These are phyloP conservation scores for Indicator maculatus DNA, from an alignment of 2,113 vertebrate genomes.

Conservation along the genomic window DNA sequence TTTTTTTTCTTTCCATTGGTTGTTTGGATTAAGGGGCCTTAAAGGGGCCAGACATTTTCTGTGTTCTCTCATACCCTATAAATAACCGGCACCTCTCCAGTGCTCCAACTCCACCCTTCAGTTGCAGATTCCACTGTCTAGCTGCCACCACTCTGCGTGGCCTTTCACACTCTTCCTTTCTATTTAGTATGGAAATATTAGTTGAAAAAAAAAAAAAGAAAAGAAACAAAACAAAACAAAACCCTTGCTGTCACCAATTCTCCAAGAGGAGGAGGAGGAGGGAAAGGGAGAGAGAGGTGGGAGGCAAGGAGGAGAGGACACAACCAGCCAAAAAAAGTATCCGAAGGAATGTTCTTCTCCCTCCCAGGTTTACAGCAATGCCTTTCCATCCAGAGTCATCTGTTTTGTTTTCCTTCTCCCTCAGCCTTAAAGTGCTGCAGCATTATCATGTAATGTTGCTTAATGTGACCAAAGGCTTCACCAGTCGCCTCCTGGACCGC, in stretches of 20 bases:
- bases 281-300: conserved; percentile 23
- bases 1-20: conserved; percentile 34
- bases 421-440: conserved; percentile 46
- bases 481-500: neutral
- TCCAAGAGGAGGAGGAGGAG: conserved; percentile 4
- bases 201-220: neutral
- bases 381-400: conserved; percentile 66
- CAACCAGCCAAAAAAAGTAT: conserved; percentile 58
- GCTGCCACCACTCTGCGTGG: conserved; percentile 30
- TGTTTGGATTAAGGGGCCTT: conserved; percentile 71
- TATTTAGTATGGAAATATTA: conserved; percentile 60
- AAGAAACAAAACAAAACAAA: too few relatives aligned
- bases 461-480: conserved; percentile 43
- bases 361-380: conserved; percentile 64
- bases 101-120: conserved; percentile 62
- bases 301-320: conserved; percentile 7
- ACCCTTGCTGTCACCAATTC: conserved; percentile 24
- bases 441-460: conserved; percentile 61
- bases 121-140: conserved; percentile 67
- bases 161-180: conserved; percentile 66
- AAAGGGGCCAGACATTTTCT: conserved; percentile 68
- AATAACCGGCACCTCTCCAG: conserved; percentile 69
- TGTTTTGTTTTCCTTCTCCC: conserved; percentile 68
- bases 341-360: conserved; percentile 51
- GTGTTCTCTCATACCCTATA: conserved; percentile 71